Conservation (phyloP, 2,113 vertebrate species). For the Poeciliopsis occidentalis region DNA sequence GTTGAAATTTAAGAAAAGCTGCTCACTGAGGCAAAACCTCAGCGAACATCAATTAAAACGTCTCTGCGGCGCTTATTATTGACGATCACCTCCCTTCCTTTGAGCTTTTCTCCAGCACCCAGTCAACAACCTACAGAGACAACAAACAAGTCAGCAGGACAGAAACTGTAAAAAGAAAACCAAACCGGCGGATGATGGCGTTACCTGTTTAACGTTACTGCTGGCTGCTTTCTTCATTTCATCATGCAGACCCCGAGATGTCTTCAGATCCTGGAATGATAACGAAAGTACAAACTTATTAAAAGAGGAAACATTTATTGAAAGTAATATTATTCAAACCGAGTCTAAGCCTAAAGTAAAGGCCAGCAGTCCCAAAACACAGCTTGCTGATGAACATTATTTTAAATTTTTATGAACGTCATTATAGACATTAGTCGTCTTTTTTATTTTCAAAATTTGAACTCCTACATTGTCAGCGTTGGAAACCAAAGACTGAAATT, state of each 20-base stretch:
- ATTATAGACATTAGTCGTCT: too few species aligned
- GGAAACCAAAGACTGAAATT: neutral
- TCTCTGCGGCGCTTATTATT: neutral
- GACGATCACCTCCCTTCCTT: constrained; percentile 70
- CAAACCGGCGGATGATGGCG: neutral
- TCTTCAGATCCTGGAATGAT: constrained; percentile 90
- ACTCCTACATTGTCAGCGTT: too few species aligned
- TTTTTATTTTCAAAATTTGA: too few species aligned
- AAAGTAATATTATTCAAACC: neutral
- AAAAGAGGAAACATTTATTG: neutral
- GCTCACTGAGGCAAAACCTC: neutral
- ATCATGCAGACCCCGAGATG: constrained; percentile 91
- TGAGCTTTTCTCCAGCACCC: constrained; percentile 90
- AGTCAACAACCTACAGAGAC: constrained; percentile 89
- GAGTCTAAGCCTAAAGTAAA: too few species aligned
- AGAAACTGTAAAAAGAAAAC: neutral
- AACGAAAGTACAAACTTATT: neutral
- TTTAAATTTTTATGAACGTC: too few species aligned
- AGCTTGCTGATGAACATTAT: too few species aligned
- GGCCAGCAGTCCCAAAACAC: neutral
- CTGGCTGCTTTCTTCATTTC: constrained; percentile 96
- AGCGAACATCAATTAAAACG: neutral
- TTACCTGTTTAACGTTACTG: constrained; percentile 90
- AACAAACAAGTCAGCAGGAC: neutral
- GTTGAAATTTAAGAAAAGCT: constrained; percentile 3